These are phyloP conservation scores for Nyleta sp. DNA, from an alignment of 2,888 invertebrate genomes.

Conservation along the genomic window DNA sequence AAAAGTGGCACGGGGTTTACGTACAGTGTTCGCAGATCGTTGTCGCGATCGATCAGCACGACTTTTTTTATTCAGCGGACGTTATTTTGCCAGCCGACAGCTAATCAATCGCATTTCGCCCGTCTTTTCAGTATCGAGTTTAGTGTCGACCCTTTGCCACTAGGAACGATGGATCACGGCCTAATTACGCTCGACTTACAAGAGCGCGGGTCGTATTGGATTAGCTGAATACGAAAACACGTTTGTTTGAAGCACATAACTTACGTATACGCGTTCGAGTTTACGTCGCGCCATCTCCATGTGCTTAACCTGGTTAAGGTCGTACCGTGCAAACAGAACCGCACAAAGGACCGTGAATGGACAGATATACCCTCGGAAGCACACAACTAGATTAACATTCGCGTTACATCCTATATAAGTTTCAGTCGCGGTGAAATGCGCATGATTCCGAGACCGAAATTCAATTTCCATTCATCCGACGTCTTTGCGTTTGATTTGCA, in stretches of 20 bases:
- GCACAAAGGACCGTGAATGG: conserved; percentile 55
- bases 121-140: neutral
- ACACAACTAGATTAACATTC: conserved; percentile 54
- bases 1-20: too few relatives aligned
- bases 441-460: conserved; percentile 26
- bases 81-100: too few relatives aligned
- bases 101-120: neutral
- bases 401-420: conserved; percentile 48
- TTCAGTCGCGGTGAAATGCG: conserved; percentile 14
- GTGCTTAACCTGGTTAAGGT: conserved; percentile 60
- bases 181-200: conserved; percentile 32
- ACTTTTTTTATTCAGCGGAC: too few relatives aligned
- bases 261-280: conserved; percentile 39
- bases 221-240: conserved; percentile 46
- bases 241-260: conserved; percentile 49
- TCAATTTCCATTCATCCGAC: conserved; percentile 17
- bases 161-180: conserved; percentile 14
- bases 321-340: conserved; percentile 42
- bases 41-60: too few relatives aligned
- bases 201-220: conserved; percentile 26
- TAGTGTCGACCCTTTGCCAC: neutral
- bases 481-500: neutral
- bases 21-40: too few relatives aligned
- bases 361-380: conserved; percentile 47
- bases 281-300: conserved; percentile 54